Percentiles rank a stretch among this genome's conserved stretches.
These are phyloP conservation scores for Trachelus troglodyta DNA, from an alignment of 2,888 invertebrate species.

Conservation along the genomic window DNA sequence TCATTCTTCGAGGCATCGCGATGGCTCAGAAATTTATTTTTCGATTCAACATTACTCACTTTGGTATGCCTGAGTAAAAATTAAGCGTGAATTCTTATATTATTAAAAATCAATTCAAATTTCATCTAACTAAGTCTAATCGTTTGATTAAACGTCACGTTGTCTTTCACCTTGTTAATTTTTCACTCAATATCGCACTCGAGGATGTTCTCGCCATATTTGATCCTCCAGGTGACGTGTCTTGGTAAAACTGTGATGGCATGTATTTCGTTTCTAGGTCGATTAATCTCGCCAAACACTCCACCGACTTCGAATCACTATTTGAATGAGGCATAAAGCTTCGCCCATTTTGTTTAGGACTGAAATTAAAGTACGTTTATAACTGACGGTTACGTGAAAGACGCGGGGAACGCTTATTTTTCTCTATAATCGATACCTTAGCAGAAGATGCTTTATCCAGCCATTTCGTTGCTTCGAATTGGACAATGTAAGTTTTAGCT, in stretches of 20 bases:
- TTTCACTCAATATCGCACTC: conserved; percentile 29
- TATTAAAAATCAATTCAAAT: not conserved
- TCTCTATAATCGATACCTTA: conserved; percentile 36
- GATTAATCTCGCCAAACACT: conserved; percentile 33
- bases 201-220: conserved; percentile 28
- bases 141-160: not conserved
- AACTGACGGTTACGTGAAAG: not conserved
- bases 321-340: conserved; percentile 21
- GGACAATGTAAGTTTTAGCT: conserved; percentile 41
- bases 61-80: not conserved
- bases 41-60: not conserved
- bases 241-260: conserved; percentile 25
- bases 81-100: not conserved
- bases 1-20: conserved; percentile 24
- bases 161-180: conserved; percentile 4
- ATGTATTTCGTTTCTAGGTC: conserved; percentile 33
- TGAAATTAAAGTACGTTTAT: not conserved
- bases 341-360: conserved; percentile 4
- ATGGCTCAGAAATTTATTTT: not conserved
- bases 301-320: conserved; percentile 25
- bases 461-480: conserved; percentile 40
- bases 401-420: not conserved
- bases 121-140: not conserved
- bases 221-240: conserved; percentile 19
- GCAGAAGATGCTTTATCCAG: conserved; percentile 48